Conservation (phyloP, 2,113 vertebrate genomes). For the Toxotes chatareus region DNA sequence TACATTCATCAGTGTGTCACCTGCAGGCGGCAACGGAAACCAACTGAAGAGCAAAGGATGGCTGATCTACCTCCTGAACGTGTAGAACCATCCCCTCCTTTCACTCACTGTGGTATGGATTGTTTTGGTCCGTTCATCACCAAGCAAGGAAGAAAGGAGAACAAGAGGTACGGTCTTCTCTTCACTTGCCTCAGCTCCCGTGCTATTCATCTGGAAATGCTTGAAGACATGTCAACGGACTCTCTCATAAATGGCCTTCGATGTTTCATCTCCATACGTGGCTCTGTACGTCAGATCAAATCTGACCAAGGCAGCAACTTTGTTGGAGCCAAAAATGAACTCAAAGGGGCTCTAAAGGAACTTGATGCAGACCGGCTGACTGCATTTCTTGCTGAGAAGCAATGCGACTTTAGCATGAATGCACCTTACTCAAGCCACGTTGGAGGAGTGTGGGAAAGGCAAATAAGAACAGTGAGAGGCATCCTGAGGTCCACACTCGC, state of each 20-base stretch:
- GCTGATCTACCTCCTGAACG: neutral
- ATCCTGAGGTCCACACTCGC: neutral
- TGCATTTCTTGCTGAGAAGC: neutral
- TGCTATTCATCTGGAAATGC: constrained; percentile 44
- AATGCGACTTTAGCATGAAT: constrained; percentile 34
- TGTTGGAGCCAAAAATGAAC: constrained; percentile 35
- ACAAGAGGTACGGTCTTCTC: constrained; percentile 33
- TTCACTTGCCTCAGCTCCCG: constrained; percentile 30
- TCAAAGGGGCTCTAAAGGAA: constrained; percentile 15
- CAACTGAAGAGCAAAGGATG: constrained; percentile 12
- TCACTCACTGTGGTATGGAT: constrained; percentile 37
- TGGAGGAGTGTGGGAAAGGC: constrained; percentile 41
- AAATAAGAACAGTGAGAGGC: constrained; percentile 19
- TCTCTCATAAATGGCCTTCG: constrained; percentile 37
- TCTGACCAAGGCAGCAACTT: constrained; percentile 57
- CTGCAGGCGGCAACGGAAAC: neutral
- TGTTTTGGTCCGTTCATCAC: constrained; percentile 44
- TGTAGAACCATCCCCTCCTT: neutral
- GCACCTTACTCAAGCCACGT: constrained; percentile 34
- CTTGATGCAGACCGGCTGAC: neutral
- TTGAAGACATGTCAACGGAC: constrained; percentile 38
- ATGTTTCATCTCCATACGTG: constrained; percentile 32
- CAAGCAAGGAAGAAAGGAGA: constrained; percentile 9
- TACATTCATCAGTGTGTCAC: constrained; percentile 20
- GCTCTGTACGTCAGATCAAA: constrained; percentile 18